A percentile compares a stretch with the other conserved stretches of the same genome.
Conservation (phyloP, 1,140 invertebrate species). For the Lepidurus apus region DNA sequence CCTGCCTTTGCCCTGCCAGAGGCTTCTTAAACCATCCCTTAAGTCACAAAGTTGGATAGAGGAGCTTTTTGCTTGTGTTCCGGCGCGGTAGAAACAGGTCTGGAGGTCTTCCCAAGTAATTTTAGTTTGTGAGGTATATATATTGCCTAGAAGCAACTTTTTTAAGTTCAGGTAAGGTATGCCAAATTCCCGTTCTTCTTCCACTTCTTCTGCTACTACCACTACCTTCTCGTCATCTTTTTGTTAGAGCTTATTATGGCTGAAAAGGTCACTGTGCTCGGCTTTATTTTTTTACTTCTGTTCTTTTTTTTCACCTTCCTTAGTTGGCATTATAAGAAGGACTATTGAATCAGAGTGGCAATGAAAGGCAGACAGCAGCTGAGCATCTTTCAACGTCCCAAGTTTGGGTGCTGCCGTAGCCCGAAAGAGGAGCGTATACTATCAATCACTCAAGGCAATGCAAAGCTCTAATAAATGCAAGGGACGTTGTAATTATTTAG, state of each 20-base stretch:
- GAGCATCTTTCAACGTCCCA: not conserved
- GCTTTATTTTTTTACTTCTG: not conserved
- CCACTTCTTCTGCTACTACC: not conserved
- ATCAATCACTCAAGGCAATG: conserved; percentile 4
- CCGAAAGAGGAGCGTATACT: not conserved
- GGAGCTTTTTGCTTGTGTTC: not conserved
- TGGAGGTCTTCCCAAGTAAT: not conserved
- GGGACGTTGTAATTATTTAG: not conserved
- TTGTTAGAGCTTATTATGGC: not conserved
- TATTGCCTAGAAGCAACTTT: conserved; percentile 1
- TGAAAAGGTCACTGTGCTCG: conserved; percentile 7
- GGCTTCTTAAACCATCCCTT: conserved; percentile 8
- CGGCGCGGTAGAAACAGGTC: not conserved
- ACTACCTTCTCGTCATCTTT: not conserved
- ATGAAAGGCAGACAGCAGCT: conserved; percentile 11
- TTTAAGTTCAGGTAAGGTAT: conserved; percentile 1
- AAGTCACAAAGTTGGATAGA: not conserved
- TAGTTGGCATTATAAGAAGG: not conserved
- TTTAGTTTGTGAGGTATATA: not conserved
- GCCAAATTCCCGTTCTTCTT: conserved; percentile 2
- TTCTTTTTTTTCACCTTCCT: not conserved
- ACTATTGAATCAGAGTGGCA: conserved; percentile 9
- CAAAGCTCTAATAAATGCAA: not conserved
- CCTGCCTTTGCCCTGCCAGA: not conserved
- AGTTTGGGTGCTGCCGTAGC: not conserved